These are phyloP conservation scores for Brenthis ino DNA, from an alignment of 2,888 invertebrate species.

Conservation along the genomic window DNA sequence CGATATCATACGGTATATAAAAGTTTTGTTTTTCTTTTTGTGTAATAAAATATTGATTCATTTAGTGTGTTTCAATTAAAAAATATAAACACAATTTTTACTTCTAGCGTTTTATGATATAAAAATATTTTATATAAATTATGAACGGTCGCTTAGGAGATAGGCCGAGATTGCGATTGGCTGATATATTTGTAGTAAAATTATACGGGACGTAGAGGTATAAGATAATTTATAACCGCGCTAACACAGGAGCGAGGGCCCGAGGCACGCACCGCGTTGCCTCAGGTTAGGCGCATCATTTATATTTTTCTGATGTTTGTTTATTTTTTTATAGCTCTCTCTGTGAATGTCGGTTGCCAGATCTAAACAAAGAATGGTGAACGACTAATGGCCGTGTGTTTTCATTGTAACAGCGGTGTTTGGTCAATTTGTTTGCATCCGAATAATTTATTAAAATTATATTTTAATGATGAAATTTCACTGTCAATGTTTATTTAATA, in stretches of 20 bases:
- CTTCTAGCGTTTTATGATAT: slow-evolving; percentile 19
- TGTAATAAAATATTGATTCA: not conserved
- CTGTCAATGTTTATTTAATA: not conserved
- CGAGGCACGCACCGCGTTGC: slow-evolving; percentile 62
- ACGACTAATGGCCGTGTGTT: slow-evolving; percentile 76
- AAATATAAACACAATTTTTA: too few species aligned
- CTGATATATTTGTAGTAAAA: slow-evolving; percentile 75
- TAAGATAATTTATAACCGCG: slow-evolving; percentile 75
- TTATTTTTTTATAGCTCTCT: slow-evolving; percentile 69
- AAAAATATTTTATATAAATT: slow-evolving; percentile 52
- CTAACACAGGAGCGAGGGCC: slow-evolving; percentile 63
- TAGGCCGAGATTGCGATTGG: slow-evolving; percentile 64
- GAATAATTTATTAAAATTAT: slow-evolving; percentile 42
- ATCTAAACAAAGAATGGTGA: slow-evolving; percentile 77
- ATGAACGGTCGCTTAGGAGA: slow-evolving; percentile 67
- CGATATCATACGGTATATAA: not conserved
- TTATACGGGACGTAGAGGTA: slow-evolving; percentile 72
- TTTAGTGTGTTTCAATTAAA: too few species aligned
- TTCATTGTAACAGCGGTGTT: slow-evolving; percentile 71
- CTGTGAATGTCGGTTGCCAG: slow-evolving; percentile 66
- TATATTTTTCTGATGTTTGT: slow-evolving; percentile 79
- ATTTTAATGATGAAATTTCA: slow-evolving; percentile 45
- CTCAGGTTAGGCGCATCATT: slow-evolving; percentile 78
- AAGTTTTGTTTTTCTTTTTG: not conserved
- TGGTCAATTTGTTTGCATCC: slow-evolving; percentile 75